Conservation (phyloP, 2,113 vertebrate species). For the Erythrocercus mccallii region DNA sequence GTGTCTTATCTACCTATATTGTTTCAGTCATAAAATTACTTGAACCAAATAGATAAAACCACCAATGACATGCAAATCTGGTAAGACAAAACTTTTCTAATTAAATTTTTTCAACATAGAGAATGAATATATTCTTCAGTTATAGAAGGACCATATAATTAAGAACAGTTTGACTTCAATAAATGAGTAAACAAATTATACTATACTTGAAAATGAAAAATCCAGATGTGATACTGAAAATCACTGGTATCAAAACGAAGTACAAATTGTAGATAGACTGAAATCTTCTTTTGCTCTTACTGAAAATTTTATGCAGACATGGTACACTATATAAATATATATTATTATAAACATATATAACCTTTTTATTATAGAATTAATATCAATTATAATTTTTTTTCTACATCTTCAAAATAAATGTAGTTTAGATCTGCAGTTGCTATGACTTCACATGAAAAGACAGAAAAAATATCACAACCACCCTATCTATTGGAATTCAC, state of each 20-base stretch:
- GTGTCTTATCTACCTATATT: neutral
- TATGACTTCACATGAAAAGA: neutral
- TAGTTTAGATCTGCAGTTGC: neutral
- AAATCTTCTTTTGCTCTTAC: neutral
- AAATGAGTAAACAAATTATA: neutral
- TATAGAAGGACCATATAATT: neutral
- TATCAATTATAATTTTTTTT: neutral
- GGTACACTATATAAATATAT: neutral
- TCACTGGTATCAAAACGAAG: neutral
- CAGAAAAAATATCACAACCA: neutral
- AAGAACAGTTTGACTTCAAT: neutral
- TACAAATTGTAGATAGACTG: neutral
- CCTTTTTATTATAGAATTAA: no score
- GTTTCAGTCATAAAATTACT: neutral
- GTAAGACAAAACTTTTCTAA: neutral
- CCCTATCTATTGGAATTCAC: neutral
- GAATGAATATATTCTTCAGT: neutral
- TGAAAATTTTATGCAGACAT: neutral
- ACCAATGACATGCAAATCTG: neutral
- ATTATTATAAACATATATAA: neutral
- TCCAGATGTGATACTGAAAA: neutral
- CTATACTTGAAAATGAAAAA: neutral
- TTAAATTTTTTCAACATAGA: neutral
- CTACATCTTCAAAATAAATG: neutral
- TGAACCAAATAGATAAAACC: neutral